Evolutionary conservation across 2,888 invertebrate species (phyloP).

Genomic region (Trichogramma dendrolimi): DNA sequence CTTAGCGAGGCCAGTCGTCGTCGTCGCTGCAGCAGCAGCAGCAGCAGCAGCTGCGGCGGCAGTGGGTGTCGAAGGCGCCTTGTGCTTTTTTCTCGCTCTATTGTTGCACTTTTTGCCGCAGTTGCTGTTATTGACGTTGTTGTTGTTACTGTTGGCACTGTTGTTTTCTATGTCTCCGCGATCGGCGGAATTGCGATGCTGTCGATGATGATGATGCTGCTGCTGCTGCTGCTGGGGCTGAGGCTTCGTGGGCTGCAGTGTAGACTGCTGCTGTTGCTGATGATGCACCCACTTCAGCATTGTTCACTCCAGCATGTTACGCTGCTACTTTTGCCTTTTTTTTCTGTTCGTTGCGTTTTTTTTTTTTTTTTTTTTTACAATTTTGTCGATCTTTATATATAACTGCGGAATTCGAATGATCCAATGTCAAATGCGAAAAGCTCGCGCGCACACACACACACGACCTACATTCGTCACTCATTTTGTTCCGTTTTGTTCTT

Average conservation of each 20-base stretch:
- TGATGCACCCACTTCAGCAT: slow-evolving; percentile 31
- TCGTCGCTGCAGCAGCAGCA: no score
- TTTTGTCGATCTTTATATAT: neutral
- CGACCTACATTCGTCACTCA: no score
- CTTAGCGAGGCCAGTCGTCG: no score
- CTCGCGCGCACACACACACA: no score
- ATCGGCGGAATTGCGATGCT: neutral
- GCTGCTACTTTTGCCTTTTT: slow-evolving; percentile 6
- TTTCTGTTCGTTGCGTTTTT: neutral
- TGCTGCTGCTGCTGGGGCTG: neutral
- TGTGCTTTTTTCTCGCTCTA: no score
- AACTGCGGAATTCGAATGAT: neutral
- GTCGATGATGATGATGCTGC: neutral
- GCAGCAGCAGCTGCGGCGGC: no score
- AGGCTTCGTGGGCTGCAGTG: slow-evolving; percentile 16
- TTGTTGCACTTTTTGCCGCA: neutral
- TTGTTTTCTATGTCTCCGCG: neutral
- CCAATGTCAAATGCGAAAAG: no score
- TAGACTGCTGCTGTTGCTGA: slow-evolving; percentile 5
- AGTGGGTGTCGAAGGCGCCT: no score
- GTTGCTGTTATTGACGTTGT: neutral
- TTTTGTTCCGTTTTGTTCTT: no score
- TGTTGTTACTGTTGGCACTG: neutral
- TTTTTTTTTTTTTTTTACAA: neutral
- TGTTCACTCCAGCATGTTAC: neutral